Percentiles rank a stretch among this genome's conserved stretches.
These are phyloP conservation scores for Lepidurus arcticus DNA, from an alignment of 1,140 invertebrate species.

Conservation along the genomic window DNA sequence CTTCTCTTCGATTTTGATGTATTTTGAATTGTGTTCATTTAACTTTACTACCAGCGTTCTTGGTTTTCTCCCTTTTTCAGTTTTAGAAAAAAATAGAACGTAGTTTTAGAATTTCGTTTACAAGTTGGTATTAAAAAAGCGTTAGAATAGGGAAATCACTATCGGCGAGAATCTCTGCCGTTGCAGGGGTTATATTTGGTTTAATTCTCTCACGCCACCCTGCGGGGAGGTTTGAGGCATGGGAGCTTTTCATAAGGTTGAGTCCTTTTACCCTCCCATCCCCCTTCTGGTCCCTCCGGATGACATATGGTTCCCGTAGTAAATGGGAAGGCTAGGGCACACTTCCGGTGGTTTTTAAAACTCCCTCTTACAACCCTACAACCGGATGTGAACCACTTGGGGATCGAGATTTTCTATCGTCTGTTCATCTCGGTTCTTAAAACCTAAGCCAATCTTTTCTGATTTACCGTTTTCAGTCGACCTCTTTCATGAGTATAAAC, in stretches of 20 bases:
- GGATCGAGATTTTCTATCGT: slow-evolving; percentile 4
- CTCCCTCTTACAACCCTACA: not conserved
- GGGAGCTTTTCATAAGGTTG: not conserved
- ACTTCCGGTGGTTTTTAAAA: not conserved
- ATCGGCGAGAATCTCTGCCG: too few species aligned
- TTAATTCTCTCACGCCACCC: slow-evolving; percentile 17
- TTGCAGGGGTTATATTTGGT: not conserved
- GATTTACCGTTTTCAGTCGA: too few species aligned
- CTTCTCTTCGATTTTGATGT: not conserved
- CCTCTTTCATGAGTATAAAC: too few species aligned
- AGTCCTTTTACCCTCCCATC: not conserved
- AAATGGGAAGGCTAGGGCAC: slow-evolving; percentile 3
- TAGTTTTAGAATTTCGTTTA: too few species aligned
- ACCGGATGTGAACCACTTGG: slow-evolving; percentile 17
- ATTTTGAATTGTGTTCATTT: not conserved
- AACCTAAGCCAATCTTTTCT: too few species aligned
- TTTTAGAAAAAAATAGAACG: too few species aligned
- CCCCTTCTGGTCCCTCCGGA: not conserved
- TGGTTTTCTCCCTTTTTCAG: not conserved
- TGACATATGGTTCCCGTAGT: slow-evolving; percentile 18
- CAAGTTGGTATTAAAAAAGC: too few species aligned
- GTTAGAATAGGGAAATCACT: too few species aligned
- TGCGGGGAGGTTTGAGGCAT: not conserved
- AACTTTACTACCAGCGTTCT: not conserved
- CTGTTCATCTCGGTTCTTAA: too few species aligned